Base-by-base conservation (phyloP, 2,888 invertebrate genomes). In the Drosophila percnosoma region DNA sequence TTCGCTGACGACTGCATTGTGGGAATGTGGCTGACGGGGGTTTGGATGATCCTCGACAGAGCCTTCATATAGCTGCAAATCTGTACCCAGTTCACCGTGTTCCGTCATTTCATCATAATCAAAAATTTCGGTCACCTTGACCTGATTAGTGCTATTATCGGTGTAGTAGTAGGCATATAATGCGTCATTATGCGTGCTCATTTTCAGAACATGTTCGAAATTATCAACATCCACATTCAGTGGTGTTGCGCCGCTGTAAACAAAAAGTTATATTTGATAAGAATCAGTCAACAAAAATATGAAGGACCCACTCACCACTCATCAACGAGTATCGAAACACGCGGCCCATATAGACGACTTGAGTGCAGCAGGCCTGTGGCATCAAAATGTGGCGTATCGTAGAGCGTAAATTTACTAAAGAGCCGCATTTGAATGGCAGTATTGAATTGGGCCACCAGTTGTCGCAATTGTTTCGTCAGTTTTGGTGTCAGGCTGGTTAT, bases 121-220 rank as follows among this genome's bases (percentile, higher is more conserved):
- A 92, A 96, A 97, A 87, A 98, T 97, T 94, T 98, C 97, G 1
- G 97, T 97, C 87, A 98, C 96, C 93, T 97, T 96, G 87, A 97
- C 96, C 94, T 97, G 96, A 92, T 97, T 97, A 88, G 97, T 95
- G 57, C 86, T 86, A 84, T 96, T 96, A 92, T 98, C 98, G 92
- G 97, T 95, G 92, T 98, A 98, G 93, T 98, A 98, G 93, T 97
- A 98, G 0, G 98, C 96, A 94, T 98, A 97, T 24, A 93, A 94
- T 0, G 98, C 96, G 83, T 98, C 98, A 90, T 98, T 97, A 83
- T 97, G 96, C 52, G 96, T 94, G 61, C 98, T 97, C 83, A 97
- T 97, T 93, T 95, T 95, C 55, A 96, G 94, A 79, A 96, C 95
- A 90, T 96, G 95, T 78, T 96, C 96, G 91, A 96, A 96, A 36